Evolutionary conservation across 1,140 invertebrate genomes (phyloP).

Genomic region (Dendrolimus punctatus): DNA sequence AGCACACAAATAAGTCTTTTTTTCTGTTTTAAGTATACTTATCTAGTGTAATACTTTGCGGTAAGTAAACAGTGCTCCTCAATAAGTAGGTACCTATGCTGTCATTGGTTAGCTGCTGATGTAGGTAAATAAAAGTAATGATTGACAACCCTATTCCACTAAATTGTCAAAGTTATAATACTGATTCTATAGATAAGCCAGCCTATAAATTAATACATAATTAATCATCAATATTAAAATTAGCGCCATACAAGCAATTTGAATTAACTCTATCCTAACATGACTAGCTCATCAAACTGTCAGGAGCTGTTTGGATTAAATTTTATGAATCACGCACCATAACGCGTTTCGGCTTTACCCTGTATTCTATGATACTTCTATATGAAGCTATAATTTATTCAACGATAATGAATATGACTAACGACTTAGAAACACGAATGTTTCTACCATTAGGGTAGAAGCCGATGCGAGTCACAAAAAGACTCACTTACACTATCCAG

Average conservation of each 20-base stretch:
- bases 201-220: background rate
- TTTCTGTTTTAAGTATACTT: no score
- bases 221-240: slow-evolving; percentile 21
- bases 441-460: slow-evolving; percentile 41
- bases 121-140: no score
- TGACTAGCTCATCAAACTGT: slow-evolving; percentile 25
- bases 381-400: slow-evolving; percentile 60
- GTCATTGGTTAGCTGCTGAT: no score
- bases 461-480: slow-evolving; percentile 32
- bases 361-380: slow-evolving; percentile 43
- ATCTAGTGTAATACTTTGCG: no score
- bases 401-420: slow-evolving; percentile 56
- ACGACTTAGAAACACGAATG: slow-evolving; percentile 47
- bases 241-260: slow-evolving; percentile 9
- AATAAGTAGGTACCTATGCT: no score
- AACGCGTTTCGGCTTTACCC: slow-evolving; percentile 19
- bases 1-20: no score
- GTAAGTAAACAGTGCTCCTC: no score
- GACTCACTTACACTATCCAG: slow-evolving; percentile 21
- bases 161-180: no score
- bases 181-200: no score
- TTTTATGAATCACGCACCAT: slow-evolving; percentile 43
- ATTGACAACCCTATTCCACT: no score
- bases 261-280: slow-evolving; percentile 23
- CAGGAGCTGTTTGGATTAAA: slow-evolving; percentile 26